Conservation (phyloP, 2,113 vertebrate species). For the Columba janthina region DNA sequence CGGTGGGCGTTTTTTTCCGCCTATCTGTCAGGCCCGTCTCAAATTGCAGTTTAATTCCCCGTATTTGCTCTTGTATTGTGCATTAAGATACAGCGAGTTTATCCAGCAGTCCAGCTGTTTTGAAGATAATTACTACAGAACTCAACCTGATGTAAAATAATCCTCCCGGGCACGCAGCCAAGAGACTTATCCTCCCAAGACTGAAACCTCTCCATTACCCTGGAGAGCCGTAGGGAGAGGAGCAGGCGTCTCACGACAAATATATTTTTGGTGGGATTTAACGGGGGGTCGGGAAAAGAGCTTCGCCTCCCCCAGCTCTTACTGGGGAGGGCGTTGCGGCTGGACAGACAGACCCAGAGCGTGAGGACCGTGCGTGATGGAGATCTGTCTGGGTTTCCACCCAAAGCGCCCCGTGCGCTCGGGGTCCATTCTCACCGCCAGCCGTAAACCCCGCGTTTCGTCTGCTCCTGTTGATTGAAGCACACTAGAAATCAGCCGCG, state of each 20-base stretch:
- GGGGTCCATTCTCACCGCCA: slow-evolving; percentile 49
- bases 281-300: not conserved
- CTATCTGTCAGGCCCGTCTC: slow-evolving; percentile 51
- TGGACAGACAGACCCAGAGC: rapidly evolving
- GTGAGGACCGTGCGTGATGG: not conserved
- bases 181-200: slow-evolving; percentile 68
- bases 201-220: slow-evolving; percentile 71
- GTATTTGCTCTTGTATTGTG: slow-evolving; percentile 69
- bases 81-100: slow-evolving; percentile 74
- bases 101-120: slow-evolving; percentile 82
- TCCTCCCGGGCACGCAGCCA: slow-evolving; percentile 75
- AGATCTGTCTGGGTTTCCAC: too few species aligned
- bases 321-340: rapidly evolving
- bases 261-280: slow-evolving; percentile 42
- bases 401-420: too few species aligned
- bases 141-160: slow-evolving; percentile 80
- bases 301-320: not conserved
- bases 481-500: slow-evolving; percentile 78
- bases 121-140: slow-evolving; percentile 80
- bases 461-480: slow-evolving; percentile 76
- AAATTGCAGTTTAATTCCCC: slow-evolving; percentile 74
- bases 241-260: slow-evolving; percentile 36
- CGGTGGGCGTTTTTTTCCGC: not conserved
- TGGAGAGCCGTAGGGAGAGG: slow-evolving; percentile 55
- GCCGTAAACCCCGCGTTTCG: slow-evolving; percentile 34